phyloP scores from a whole-genome alignment of 2,888 invertebrate species.

The Drosophila cyrtoloma region DNA sequence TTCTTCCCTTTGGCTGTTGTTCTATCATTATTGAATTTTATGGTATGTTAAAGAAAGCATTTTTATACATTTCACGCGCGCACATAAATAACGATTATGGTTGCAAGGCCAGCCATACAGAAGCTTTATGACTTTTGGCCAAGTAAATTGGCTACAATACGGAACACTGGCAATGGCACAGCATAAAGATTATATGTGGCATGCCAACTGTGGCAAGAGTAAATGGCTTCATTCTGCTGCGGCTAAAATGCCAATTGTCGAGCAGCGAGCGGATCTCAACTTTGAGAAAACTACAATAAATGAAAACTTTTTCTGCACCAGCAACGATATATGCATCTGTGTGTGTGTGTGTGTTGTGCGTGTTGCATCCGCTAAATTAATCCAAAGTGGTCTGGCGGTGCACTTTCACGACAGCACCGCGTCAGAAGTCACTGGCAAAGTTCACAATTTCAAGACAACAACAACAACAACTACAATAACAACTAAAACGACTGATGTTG shows the following conservation, averaged over 20 bases:
- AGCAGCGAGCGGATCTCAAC: slow-evolving; percentile 35
- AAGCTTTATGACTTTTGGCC: slow-evolving; percentile 66
- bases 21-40: slow-evolving; percentile 48
- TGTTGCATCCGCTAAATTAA: slow-evolving; percentile 73
- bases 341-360: slow-evolving; percentile 8
- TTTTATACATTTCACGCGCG: slow-evolving; percentile 79
- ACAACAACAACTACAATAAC: slow-evolving; percentile 32
- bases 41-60: slow-evolving; percentile 67
- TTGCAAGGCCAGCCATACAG: slow-evolving; percentile 52
- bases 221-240: slow-evolving; percentile 72
- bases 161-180: slow-evolving; percentile 31
- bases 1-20: not conserved
- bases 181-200: slow-evolving; percentile 50
- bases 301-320: slow-evolving; percentile 50
- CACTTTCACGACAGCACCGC: slow-evolving; percentile 46
- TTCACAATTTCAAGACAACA: slow-evolving; percentile 65
- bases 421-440: slow-evolving; percentile 62
- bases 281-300: slow-evolving; percentile 43
- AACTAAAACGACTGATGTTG: slow-evolving; percentile 34
- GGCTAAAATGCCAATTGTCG: slow-evolving; percentile 67
- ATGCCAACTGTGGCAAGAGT: slow-evolving; percentile 33
- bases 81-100: slow-evolving; percentile 77
- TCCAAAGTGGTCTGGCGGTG: slow-evolving; percentile 66
- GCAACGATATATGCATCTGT: not conserved
- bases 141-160: slow-evolving; percentile 63